A percentile compares a stretch with the other conserved stretches of the same genome.
phyloP scores from a whole-genome alignment of 2,797 vertebrate genomes.

The Adelosebastes latens region DNA sequence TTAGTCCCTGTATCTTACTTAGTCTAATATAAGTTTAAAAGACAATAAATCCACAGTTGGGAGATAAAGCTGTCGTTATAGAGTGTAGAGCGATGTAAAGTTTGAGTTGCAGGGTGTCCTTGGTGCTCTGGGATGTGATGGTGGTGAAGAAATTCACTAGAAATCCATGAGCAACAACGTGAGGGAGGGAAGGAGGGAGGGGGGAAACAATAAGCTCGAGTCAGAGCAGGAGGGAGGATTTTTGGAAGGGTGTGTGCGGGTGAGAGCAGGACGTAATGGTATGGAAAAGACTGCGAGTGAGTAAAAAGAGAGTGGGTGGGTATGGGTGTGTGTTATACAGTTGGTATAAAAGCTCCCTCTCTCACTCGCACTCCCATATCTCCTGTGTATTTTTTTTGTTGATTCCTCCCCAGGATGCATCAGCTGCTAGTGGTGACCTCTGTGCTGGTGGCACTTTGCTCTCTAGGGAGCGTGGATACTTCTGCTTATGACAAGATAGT shows the following conservation, averaged over 20 bases:
- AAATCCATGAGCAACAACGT: slow-evolving; percentile 19
- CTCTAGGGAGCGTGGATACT: slow-evolving; percentile 84
- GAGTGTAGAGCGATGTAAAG: not conserved
- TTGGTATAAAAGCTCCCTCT: slow-evolving; percentile 90
- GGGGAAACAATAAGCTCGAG: slow-evolving; percentile 24
- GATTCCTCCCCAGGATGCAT: slow-evolving; percentile 84
- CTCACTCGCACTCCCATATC: slow-evolving; percentile 80
- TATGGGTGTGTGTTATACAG: slow-evolving; percentile 47
- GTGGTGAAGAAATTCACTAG: slow-evolving; percentile 36
- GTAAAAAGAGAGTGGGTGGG: slow-evolving; percentile 58
- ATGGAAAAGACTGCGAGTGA: slow-evolving; percentile 58
- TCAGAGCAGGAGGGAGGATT: slow-evolving; percentile 48
- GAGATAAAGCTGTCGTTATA: not conserved
- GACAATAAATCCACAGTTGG: not conserved
- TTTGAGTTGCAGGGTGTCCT: slow-evolving; percentile 49
- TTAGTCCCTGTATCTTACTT: not conserved
- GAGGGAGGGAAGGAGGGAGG: slow-evolving; percentile 6
- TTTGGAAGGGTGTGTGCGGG: slow-evolving; percentile 46
- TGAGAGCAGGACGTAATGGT: slow-evolving; percentile 45
- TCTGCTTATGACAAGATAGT: slow-evolving; percentile 97
- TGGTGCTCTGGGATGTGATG: slow-evolving; percentile 71
- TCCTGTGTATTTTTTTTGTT: slow-evolving; percentile 70
- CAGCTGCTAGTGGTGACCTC: slow-evolving; percentile 76
- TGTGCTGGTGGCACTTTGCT: slow-evolving; percentile 80
- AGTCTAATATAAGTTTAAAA: not conserved